Percentiles rank a stretch among this genome's conserved stretches.
These are phyloP conservation scores for Gopherus evgoodei DNA, from an alignment of 2,113 vertebrate species.

Conservation along the genomic window DNA sequence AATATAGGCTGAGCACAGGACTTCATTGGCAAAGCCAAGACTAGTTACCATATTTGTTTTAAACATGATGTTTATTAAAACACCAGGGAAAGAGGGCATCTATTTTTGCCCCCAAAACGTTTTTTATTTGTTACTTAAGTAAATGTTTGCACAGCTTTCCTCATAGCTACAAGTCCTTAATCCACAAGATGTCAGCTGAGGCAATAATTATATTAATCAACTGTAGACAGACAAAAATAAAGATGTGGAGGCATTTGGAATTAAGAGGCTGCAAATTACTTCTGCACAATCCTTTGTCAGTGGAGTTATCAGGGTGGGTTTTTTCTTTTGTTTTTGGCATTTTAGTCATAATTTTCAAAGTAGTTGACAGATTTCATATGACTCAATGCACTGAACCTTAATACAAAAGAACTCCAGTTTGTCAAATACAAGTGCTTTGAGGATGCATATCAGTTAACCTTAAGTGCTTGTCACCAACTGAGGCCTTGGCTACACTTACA, in stretches of 20 bases:
- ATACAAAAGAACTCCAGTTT: constrained; percentile 71
- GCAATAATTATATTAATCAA: constrained; percentile 78
- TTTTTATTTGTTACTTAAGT: constrained; percentile 72
- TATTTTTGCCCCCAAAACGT: constrained; percentile 52
- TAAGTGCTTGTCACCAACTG: constrained; percentile 40
- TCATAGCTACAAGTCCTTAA: constrained; percentile 68
- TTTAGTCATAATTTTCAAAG: constrained; percentile 76
- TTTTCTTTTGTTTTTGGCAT: constrained; percentile 41
- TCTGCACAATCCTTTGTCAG: constrained; percentile 70
- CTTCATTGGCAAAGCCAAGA: constrained; percentile 23
- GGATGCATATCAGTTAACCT: constrained; percentile 74
- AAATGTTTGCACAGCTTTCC: constrained; percentile 69
- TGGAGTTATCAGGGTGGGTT: constrained; percentile 39
- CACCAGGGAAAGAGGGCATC: constrained; percentile 32
- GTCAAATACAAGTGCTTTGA: constrained; percentile 64
- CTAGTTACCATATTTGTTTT: constrained; percentile 23
- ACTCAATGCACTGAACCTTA: constrained; percentile 74
- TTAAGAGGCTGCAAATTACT: constrained; percentile 70
- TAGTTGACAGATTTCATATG: constrained; percentile 78
- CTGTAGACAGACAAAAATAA: constrained; percentile 65
- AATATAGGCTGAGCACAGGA: background rate
- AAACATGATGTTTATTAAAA: constrained; percentile 64
- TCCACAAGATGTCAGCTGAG: constrained; percentile 69
- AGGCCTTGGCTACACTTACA: too few relatives aligned
- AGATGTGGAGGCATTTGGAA: constrained; percentile 70